Conservation (phyloP, 2,113 vertebrate species). For the Odobenus rosmarus region DNA sequence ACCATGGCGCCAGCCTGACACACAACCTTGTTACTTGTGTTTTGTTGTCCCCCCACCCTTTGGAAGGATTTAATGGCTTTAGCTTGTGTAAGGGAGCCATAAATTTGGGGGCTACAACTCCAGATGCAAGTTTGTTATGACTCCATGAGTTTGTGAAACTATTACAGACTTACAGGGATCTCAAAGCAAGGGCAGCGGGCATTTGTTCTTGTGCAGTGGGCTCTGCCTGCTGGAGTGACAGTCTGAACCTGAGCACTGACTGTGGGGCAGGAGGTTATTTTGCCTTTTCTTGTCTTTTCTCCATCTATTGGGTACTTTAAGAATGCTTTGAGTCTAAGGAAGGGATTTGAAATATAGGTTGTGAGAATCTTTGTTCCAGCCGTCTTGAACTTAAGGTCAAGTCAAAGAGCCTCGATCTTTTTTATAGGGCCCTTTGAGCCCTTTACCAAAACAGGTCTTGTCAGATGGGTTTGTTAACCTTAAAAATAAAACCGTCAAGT, state of each 20-base stretch:
- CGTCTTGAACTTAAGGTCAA: neutral
- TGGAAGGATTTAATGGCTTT: neutral
- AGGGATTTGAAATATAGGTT: slow-evolving; percentile 30
- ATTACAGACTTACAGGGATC: neutral
- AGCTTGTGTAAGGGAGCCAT: neutral
- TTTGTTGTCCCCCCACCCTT: neutral
- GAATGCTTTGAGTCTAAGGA: neutral
- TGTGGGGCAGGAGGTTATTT: neutral
- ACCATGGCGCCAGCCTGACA: neutral
- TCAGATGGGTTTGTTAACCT: neutral
- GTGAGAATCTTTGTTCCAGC: neutral
- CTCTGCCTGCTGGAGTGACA: neutral
- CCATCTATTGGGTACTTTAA: neutral
- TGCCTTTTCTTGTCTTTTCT: neutral
- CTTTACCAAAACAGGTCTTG: neutral
- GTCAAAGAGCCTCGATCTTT: neutral
- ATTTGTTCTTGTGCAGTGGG: neutral
- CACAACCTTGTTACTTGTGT: neutral
- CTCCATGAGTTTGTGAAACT: neutral
- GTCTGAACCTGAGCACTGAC: neutral
- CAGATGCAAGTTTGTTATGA: neutral
- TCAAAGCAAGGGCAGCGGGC: neutral
- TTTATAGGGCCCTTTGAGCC: neutral
- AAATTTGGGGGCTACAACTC: neutral
- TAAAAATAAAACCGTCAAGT: neutral